Percentiles rank a stretch among this genome's conserved stretches.
phyloP scores from a whole-genome alignment of 1,140 invertebrate genomes.

The Schlechtendalia chinensis region DNA sequence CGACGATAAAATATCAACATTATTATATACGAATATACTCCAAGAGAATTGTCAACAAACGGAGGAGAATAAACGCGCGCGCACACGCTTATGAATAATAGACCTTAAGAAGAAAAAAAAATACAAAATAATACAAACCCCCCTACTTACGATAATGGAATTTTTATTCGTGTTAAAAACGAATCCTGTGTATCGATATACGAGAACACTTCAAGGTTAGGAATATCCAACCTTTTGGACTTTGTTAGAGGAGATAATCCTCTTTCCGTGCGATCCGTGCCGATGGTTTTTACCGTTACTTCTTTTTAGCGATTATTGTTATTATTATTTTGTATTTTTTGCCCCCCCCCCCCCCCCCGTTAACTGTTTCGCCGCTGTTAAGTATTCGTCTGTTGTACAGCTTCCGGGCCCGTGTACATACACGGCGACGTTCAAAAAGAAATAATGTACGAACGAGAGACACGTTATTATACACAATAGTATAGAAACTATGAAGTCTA shows the following conservation, averaged over 20 bases:
- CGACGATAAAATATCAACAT: slow-evolving; percentile 10
- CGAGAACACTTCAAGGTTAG: too few species aligned
- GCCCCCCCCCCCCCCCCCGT: not conserved
- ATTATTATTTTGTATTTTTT: not conserved
- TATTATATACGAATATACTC: not conserved
- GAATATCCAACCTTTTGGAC: not conserved
- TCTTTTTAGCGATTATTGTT: too few species aligned
- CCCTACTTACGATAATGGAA: not conserved
- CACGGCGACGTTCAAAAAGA: not conserved
- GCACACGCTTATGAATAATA: not conserved
- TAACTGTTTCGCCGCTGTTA: too few species aligned
- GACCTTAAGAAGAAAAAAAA: not conserved
- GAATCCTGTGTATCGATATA: too few species aligned
- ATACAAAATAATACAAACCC: not conserved
- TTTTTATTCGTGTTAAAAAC: slow-evolving; percentile 12
- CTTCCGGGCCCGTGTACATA: not conserved
- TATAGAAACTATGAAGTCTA: not conserved
- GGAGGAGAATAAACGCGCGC: too few species aligned
- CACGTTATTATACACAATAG: not conserved
- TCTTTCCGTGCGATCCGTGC: not conserved
- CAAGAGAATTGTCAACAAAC: too few species aligned
- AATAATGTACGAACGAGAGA: slow-evolving; percentile 1
- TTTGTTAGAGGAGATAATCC: not conserved
- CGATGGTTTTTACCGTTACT: too few species aligned
- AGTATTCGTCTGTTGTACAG: slow-evolving; percentile 23